Evolutionary conservation across 2,888 invertebrate genomes (phyloP), one percentile per base, ranked within the genome.

Genomic region (Tetanocera ferruginea): DNA sequence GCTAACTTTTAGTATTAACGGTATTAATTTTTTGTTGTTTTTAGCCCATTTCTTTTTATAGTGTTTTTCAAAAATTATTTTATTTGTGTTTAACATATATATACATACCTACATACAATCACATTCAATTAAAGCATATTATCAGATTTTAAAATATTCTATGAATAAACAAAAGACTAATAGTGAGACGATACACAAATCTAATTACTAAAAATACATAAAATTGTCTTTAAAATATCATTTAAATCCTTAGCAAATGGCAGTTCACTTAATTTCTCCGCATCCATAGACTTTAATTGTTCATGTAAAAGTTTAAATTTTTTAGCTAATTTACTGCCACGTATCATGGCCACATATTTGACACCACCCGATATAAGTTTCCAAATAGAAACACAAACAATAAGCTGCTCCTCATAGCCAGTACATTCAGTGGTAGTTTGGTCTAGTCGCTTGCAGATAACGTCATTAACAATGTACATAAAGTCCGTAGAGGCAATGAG

Each of bases 301-400:
- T 85, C 84, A 5, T 76, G 80, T 3, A 89, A 80, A 5, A 80
- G 62, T 5, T 74, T 78, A 5, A 89, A 49, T 69, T 85, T 81
- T 51, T 84, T 86, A 3, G 84, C 82, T 23, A 90, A 81, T 79
- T 85, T 86, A 31, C 88, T 88, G 49, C 85, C 85, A 31, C 87
- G 88, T 17, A 90, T 82, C 75, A 84, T 82, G 43, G 86, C 85
- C 23, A 85, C 85, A 77, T 85, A 87, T 77, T 89, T 89, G 23
- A 86, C 86, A 31, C 86, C 87, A 28, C 86, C 87, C 8, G 87
- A 86, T 31, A 87, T 85, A 0, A 90, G 82, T 77, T 86, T 86
- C 89, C 88, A 89, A 19, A 90, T 66, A 6, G 86, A 85, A 0
- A 87, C 81, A 2, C 85, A 83, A 0, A 85, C 83, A 51, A 88